Base-by-base conservation (phyloP, 2,888 invertebrate species). In the Trissolcus brochymenae region DNA sequence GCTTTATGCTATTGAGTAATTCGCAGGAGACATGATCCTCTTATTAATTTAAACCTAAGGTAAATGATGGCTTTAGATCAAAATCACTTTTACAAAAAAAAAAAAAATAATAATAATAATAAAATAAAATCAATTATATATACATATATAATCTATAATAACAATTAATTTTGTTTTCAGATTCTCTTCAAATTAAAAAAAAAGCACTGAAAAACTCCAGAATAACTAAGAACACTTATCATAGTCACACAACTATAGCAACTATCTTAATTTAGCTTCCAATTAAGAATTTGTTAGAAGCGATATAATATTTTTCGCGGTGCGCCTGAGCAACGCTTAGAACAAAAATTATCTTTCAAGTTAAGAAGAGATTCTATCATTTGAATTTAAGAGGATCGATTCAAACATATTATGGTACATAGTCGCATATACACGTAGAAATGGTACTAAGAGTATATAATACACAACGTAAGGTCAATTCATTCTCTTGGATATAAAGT, bases 1-100 rank as follows among this genome's bases (percentile, higher is more conserved):
- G 92, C 91, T 90, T 82, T 91, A 91, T 87, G 88, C 90, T 86
- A 90, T 91, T 85, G 90, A 90, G 86, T 90, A 89, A 87, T 88
- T 82, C 80, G 73, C 82, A 79, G 72, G 81, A 79, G 59, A 78
- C 70, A 76, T 78, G 77, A 79, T 67, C 80, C 81, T 84, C 85
- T 86, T 82, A 85, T 82, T 84, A 87, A 84, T 87, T 86, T 87
- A 86, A 87, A 83, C 83, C 82, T 78, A 80, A 86, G 86, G 87
- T 87, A 86, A 60, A 50, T 51, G 4, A 40, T 25, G 60, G 51
- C 16, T n/a, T 61, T 61, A 61, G 9, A 11, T 7, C 9, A 2
- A 35, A 1, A 7, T 35, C n/a, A n/a, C n/a, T n/a, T n/a, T n/a
- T n/a, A n/a, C n/a, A n/a, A n/a, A n/a, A n/a, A n/a, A n/a, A n/a